Evolutionary conservation across 37 sponge, comb jelly and placozoan genomes (phyloP).

Genomic region (Hexactinellida sp.): DNA sequence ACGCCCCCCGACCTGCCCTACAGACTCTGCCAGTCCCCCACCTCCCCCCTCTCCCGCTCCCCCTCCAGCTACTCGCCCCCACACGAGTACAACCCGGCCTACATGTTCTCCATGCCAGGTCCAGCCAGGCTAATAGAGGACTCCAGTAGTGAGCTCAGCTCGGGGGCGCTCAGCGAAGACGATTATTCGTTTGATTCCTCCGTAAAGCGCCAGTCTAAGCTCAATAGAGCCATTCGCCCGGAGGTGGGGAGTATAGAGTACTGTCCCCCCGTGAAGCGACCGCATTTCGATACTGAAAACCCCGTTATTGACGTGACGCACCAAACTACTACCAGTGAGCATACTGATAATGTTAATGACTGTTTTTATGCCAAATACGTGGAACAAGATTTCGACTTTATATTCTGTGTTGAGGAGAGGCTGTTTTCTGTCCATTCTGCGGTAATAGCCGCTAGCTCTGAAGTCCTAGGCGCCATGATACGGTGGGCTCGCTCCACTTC

Average conservation of each 20-base stretch:
- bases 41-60: background rate
- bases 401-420: background rate
- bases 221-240: conserved; percentile 1
- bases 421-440: background rate
- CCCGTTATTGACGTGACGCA: background rate
- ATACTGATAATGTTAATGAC: background rate
- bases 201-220: background rate
- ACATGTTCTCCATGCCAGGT: background rate
- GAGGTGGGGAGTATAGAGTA: background rate
- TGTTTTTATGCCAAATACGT: background rate
- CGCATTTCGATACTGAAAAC: background rate
- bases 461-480: background rate
- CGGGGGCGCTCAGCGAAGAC: background rate
- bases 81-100: background rate
- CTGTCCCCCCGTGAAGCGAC: background rate
- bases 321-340: background rate
- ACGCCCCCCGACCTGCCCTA: background rate
- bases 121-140: background rate
- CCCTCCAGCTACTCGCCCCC: background rate
- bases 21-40: background rate
- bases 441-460: background rate
- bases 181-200: background rate
- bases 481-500: background rate
- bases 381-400: background rate
- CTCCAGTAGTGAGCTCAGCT: background rate